A percentile compares a stretch with the other conserved stretches of the same genome.
These are phyloP conservation scores for Abscondita cerata DNA, from an alignment of 2,888 invertebrate genomes.

Conservation along the genomic window DNA sequence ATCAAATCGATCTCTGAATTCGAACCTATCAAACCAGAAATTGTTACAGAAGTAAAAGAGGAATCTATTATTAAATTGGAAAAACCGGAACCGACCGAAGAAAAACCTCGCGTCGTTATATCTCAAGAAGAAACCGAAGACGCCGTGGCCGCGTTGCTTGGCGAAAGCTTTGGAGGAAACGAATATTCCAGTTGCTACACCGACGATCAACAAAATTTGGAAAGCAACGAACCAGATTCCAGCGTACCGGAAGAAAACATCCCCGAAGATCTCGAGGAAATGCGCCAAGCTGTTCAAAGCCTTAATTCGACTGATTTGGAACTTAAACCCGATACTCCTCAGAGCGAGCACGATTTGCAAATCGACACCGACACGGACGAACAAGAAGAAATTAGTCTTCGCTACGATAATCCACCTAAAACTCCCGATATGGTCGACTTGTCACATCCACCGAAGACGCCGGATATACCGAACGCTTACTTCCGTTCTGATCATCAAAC, in stretches of 20 bases:
- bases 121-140: conserved; percentile 94
- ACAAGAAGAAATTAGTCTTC: conserved; percentile 63
- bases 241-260: conserved; percentile 74
- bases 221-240: conserved; percentile 60
- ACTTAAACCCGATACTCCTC: conserved; percentile 83
- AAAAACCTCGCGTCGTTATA: conserved; percentile 82
- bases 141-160: conserved; percentile 86
- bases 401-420: conserved; percentile 59
- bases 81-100: conserved; percentile 61
- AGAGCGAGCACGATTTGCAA: conserved; percentile 82
- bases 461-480: conserved; percentile 62
- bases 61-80: conserved; percentile 54
- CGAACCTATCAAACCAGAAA: conserved; percentile 51
- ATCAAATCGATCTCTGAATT: conserved; percentile 79
- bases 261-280: conserved; percentile 80
- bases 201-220: conserved; percentile 56
- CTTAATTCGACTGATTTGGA: conserved; percentile 73
- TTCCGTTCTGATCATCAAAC: conserved; percentile 57
- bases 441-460: conserved; percentile 63
- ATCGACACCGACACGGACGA: conserved; percentile 89
- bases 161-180: conserved; percentile 81
- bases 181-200: conserved; percentile 64
- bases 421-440: conserved; percentile 61
- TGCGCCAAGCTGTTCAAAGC: conserved; percentile 84
- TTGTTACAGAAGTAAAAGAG: conserved; percentile 39